Base-by-base conservation (phyloP, 2,113 vertebrate species). In the Laticauda laticaudata region DNA sequence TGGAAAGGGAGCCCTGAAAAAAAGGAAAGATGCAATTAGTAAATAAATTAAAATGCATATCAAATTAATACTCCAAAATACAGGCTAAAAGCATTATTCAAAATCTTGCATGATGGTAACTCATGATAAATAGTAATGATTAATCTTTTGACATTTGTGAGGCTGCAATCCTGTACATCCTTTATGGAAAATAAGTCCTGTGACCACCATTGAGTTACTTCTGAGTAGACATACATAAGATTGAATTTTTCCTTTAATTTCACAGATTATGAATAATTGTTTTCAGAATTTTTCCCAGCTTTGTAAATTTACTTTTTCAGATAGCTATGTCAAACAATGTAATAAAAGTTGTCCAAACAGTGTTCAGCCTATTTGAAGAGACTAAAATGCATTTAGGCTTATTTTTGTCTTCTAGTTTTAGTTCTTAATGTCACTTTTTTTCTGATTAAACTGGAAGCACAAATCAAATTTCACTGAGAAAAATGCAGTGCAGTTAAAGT, bases 11-110 rank as follows among this genome's bases (percentile, higher is more conserved):
- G 89, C 4, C 64, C 18, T 21, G 45, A 48, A 3, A 12, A 45
- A 45, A 53, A 39, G 64, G 91, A 23, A 48, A 45, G 21, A 24
- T 92, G 94, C 94, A 96, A 92, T 55, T 45, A 90, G 55, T 92
- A n/a, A 91, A 85, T 43, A 55, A 0, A 34, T 91, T 90, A 93
- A 93, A 93, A 92, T 89, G 90, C 90, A 85, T 91, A 88, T 94
- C 92, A 94, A 92, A 34, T 89, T 0, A 6, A 11, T 69, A 34
- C 0, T 88, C 75, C 10, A 29, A 95, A 96, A 24, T 92, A 94
- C 93, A 93, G 90, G 89, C 90, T 94, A 93, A 96, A 97, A 93
- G 96, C 95, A 69, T 94, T 92, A 92, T 95, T 55, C 94, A 95
- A 96, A 94, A 94, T 91, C 87, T 94, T 96, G 89, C 93, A 96